Percentiles rank a stretch among this genome's conserved stretches.
These are phyloP conservation scores for Leucosticte australis DNA, from an alignment of 2,113 vertebrate genomes.

Conservation along the genomic window DNA sequence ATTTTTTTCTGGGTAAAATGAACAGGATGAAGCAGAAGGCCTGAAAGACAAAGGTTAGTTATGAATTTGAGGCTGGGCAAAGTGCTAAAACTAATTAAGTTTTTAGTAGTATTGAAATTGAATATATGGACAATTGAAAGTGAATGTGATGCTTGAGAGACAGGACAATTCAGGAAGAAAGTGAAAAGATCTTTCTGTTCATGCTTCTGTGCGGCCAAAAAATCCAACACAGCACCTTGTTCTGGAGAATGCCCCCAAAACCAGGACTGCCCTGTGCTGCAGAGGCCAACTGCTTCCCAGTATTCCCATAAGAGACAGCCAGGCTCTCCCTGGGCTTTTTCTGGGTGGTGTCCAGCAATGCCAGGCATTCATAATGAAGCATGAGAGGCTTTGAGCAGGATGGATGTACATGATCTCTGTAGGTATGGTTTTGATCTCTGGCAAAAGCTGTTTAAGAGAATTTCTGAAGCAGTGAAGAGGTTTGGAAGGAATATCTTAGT, in stretches of 20 bases:
- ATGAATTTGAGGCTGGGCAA: neutral
- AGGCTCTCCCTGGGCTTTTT: neutral
- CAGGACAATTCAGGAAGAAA: neutral
- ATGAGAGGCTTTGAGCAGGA: neutral
- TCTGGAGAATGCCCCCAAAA: neutral
- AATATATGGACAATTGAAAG: neutral
- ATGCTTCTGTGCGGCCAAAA: neutral
- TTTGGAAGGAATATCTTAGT: neutral
- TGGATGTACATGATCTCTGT: neutral
- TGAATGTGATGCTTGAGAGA: rapidly evolving
- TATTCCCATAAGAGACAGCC: neutral
- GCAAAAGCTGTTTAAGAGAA: neutral
- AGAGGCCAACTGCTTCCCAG: neutral
- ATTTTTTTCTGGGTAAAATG: neutral
- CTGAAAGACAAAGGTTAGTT: neutral
- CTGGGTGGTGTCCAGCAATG: neutral
- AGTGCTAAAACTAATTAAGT: neutral
- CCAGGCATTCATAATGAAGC: neutral
- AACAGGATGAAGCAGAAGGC: neutral
- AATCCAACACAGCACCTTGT: neutral
- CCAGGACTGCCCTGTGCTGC: rapidly evolving
- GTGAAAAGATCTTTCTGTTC: neutral
- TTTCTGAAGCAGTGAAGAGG: neutral
- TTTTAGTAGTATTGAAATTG: neutral
- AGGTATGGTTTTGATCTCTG: neutral